These are phyloP conservation scores for Ptychodera flava DNA, from an alignment of 35 echinoderm and acorn worm species.

Conservation along the genomic window DNA sequence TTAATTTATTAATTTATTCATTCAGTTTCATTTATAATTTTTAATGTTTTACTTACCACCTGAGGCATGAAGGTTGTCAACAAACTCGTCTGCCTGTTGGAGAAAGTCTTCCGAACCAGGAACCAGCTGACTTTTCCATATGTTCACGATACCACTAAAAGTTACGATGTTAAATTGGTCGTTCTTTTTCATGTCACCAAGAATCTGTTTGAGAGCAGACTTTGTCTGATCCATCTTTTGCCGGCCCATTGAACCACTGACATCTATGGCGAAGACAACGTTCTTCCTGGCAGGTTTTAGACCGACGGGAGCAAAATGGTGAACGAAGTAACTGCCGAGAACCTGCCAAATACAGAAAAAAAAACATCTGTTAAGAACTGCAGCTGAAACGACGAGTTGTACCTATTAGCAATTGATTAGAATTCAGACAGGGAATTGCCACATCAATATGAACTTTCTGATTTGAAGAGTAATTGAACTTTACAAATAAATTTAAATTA, in stretches of 20 bases:
- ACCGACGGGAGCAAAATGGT: neutral
- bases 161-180: neutral
- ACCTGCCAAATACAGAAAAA: neutral
- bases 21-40: neutral
- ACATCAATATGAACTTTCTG: too few species aligned
- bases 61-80: neutral
- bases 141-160: neutral
- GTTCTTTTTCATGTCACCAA: neutral
- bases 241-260: neutral
- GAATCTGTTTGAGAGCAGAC: neutral
- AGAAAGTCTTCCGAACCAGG: neutral
- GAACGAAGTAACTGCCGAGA: neutral
- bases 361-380: neutral
- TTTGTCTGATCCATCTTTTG: neutral
- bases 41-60: slow-evolving; percentile 12
- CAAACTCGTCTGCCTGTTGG: neutral
- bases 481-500: neutral
- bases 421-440: neutral
- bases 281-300: neutral
- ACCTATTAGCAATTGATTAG: neutral
- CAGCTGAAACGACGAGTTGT: neutral
- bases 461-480: neutral
- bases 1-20: too few species aligned
- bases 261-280: neutral
- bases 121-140: neutral